Base-by-base conservation (phyloP, 1,140 invertebrate genomes). In the Hycleus cichorii region DNA sequence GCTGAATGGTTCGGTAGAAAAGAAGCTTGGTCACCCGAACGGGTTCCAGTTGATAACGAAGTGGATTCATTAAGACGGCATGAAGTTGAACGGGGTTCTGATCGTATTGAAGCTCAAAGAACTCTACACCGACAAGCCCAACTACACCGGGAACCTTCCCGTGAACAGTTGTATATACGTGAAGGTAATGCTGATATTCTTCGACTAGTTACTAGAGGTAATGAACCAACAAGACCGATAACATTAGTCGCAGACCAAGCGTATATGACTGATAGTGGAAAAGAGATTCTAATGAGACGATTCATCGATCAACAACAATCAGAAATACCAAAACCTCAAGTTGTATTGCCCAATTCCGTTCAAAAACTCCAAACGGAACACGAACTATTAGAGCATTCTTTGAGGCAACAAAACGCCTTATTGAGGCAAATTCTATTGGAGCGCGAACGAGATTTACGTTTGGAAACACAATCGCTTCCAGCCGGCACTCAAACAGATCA, bases 171-270 rank as follows among this genome's bases (percentile, higher is more conserved):
- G n/a, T 72, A 87, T 67, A 88, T 88, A 24, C 82, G 88, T 65
- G 88, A 91, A 67, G 89, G 89, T 0, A 89, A 90, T 64, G 85
- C 88, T 1, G 89, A 91, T 76, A 88, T 91, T 48, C 73, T 91
- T 44, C 76, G 88, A 59, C 73, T 91, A n/a, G 83, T 90, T 26
- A 89, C 88, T 0, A 77, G 88, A 66, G 82, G 57, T 78, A 81
- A 11, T 60, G 76, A 39, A 72, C 73, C 51, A 72, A 76, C 67
- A 47, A 10, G 64, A 49, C 47, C 68, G 48, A 39, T 69, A 24
- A 70, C 64, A 45, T 24, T 75, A 63, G 49, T 65, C 7, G 47
- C 65, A 38, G 73, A 79, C 60, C 82, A 84, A 58, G 79, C 79
- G 4, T 79, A 81, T 56, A 74, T 82, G 18, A 79, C 81, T 65